These are phyloP conservation scores for Drosophila nr. perissopoda DNA, from an alignment of 2,888 invertebrate species.

Conservation along the genomic window DNA sequence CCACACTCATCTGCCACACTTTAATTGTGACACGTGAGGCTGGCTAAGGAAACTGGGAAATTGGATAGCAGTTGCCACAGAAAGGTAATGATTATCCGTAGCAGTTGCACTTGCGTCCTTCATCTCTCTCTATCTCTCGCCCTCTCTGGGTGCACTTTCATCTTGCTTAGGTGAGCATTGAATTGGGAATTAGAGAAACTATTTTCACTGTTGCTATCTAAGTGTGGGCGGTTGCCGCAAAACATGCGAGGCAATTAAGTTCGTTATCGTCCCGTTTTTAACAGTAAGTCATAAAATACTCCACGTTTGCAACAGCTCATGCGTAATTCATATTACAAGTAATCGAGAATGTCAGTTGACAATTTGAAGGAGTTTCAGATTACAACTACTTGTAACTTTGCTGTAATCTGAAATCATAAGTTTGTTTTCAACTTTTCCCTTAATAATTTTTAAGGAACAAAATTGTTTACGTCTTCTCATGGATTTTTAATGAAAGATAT, in stretches of 20 bases:
- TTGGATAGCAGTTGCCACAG: conserved; percentile 62
- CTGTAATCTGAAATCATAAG: background rate
- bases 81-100: conserved; percentile 75
- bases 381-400: background rate
- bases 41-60: conserved; percentile 45
- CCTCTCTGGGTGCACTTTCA: conserved; percentile 47
- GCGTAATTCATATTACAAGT: conserved; percentile 38
- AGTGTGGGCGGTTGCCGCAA: conserved; percentile 52
- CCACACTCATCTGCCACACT: conserved; percentile 50
- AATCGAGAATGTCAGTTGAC: background rate
- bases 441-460: background rate
- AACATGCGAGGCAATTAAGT: conserved; percentile 68
- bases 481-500: background rate
- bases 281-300: conserved; percentile 27
- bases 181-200: conserved; percentile 60
- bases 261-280: conserved; percentile 35
- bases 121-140: background rate
- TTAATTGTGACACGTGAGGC: conserved; percentile 72
- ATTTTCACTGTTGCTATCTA: conserved; percentile 38
- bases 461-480: accelerated
- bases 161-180: conserved; percentile 41
- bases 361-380: conserved; percentile 3
- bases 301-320: conserved; percentile 20
- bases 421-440: background rate
- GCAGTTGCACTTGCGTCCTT: conserved; percentile 39